Percentiles rank a stretch among this genome's conserved stretches.
Conservation (phyloP, 23 tunicate species). For the Diplosoma virens region DNA sequence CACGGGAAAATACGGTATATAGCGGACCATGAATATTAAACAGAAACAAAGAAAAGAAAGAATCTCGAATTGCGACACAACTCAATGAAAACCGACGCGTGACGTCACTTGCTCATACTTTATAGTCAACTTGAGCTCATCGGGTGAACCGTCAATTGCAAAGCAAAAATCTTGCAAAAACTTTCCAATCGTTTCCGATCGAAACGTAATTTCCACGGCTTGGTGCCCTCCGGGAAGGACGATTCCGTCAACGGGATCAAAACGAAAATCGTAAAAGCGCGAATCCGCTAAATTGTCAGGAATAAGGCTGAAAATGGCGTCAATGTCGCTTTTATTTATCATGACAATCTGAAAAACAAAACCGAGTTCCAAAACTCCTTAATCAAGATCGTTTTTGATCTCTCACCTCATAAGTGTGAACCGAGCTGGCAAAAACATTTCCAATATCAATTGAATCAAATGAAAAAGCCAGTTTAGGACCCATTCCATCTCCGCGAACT, state of each 20-base stretch:
- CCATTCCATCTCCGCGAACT: conserved; percentile 87
- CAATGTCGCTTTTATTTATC: conserved; percentile 91
- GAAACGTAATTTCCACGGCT: conserved; percentile 69
- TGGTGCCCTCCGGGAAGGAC: conserved; percentile 90
- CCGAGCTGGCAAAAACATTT: conserved; percentile 86
- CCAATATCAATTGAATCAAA: conserved; percentile 87
- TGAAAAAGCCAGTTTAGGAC: conserved; percentile 79
- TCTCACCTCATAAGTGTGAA: conserved; percentile 86
- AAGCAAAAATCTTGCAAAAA: conserved; percentile 70
- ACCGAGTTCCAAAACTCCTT: neutral
- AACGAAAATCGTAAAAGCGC: conserved; percentile 57
- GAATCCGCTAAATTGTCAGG: conserved; percentile 45
- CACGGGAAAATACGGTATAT: too few species aligned
- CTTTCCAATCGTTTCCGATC: conserved; percentile 65
- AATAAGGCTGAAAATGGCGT: conserved; percentile 78
- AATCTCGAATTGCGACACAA: too few species aligned
- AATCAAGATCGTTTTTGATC: neutral
- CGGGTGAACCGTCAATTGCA: conserved; percentile 79
- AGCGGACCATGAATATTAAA: too few species aligned
- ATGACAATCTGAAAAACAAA: conserved; percentile 53
- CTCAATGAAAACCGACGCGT: too few species aligned
- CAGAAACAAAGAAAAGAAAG: too few species aligned
- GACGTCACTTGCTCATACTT: conserved; percentile 43
- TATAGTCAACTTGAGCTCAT: conserved; percentile 42
- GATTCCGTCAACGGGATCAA: conserved; percentile 87